phyloP scores from a whole-genome alignment of 2,113 vertebrate species.

The Pituophis catenifer region DNA sequence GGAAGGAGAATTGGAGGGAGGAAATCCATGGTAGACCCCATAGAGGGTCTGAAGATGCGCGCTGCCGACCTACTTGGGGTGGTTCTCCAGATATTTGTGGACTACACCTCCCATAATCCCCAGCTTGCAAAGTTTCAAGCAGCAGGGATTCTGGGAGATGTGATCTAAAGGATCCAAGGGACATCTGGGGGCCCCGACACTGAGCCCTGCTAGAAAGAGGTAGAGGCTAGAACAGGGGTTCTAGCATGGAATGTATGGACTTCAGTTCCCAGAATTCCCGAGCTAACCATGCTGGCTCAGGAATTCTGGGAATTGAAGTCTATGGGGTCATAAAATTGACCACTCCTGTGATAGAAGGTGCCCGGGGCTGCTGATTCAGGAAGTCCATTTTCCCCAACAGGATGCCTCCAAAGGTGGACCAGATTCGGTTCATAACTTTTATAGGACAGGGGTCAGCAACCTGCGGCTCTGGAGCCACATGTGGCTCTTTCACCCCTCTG shows the following conservation, averaged over 20 bases:
- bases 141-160: no score
- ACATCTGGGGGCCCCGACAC: not conserved
- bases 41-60: not conserved
- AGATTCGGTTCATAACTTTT: not conserved
- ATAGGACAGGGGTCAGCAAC: no score
- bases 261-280: not conserved
- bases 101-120: no score
- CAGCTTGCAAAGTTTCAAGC: no score
- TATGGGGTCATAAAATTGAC: not conserved
- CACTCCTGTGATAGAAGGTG: not conserved
- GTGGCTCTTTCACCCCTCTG: no score
- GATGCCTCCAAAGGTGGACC: not conserved
- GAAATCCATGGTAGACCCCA: not conserved
- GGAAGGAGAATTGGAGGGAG: not conserved
- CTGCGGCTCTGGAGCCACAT: no score
- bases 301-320: not conserved
- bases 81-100: no score
- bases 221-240: not conserved
- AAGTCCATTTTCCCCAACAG: not conserved
- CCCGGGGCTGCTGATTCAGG: not conserved
- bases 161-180: not conserved
- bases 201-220: not conserved
- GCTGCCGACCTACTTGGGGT: no score
- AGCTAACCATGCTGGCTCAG: not conserved
- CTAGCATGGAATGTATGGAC: not conserved